These are phyloP conservation scores for Drosophila tanythrix DNA, from an alignment of 2,888 invertebrate genomes.

Conservation along the genomic window DNA sequence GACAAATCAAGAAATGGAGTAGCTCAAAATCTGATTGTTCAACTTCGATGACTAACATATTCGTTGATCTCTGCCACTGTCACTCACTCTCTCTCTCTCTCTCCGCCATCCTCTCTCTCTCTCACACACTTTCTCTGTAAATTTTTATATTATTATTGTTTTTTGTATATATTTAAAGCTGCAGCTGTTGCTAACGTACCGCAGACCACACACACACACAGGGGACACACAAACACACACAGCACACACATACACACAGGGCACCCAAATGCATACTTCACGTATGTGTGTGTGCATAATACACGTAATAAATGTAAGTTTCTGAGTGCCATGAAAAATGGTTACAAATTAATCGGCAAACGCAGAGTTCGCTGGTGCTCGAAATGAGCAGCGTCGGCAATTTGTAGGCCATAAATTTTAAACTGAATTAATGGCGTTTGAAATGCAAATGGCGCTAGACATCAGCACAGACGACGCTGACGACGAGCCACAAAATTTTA, in stretches of 20 bases:
- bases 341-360: conserved; percentile 66
- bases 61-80: background rate
- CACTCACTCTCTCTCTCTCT: background rate
- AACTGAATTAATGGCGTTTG: conserved; percentile 78
- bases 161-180: background rate
- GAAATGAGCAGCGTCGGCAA: conserved; percentile 57
- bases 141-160: background rate
- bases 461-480: conserved; percentile 33
- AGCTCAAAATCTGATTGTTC: background rate
- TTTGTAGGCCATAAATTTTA: conserved; percentile 79
- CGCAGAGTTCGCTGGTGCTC: conserved; percentile 16
- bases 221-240: no score
- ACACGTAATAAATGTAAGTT: conserved; percentile 59
- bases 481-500: conserved; percentile 51
- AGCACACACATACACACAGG: background rate
- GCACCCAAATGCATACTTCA: background rate
- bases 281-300: conserved; percentile 12
- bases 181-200: conserved; percentile 46
- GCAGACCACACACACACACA: conserved; percentile 21
- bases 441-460: conserved; percentile 75
- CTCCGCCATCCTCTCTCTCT: background rate
- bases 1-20: background rate
- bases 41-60: background rate
- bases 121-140: background rate
- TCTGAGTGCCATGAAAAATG: conserved; percentile 56